Evolutionary conservation across 1,140 invertebrate genomes (phyloP).

Genomic region (Carcinoscorpius rotundicauda): DNA sequence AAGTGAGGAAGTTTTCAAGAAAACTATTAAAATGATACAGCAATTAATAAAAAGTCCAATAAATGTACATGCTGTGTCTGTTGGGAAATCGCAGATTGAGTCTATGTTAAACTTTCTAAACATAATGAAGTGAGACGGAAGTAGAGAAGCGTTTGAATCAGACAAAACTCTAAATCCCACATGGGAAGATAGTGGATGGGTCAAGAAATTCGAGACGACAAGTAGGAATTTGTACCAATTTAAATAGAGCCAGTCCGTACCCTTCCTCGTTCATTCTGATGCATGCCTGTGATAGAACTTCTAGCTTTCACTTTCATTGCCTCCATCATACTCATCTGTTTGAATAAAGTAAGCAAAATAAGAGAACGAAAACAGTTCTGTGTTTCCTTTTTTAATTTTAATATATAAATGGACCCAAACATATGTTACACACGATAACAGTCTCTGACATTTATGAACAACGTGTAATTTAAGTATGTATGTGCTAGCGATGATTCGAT

Average conservation of each 20-base stretch:
- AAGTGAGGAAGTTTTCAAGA: too few species aligned
- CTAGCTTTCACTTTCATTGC: constrained; percentile 79
- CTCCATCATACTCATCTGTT: constrained; percentile 55
- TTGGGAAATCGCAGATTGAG: background rate
- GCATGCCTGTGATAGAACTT: constrained; percentile 56
- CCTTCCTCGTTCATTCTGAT: constrained; percentile 14
- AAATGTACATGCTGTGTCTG: background rate
- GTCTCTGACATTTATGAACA: too few species aligned
- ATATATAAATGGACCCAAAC: constrained; percentile 11
- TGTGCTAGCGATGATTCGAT: too few species aligned
- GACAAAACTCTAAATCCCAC: background rate
- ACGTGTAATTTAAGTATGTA: too few species aligned
- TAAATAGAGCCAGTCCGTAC: constrained; percentile 15
- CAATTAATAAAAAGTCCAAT: too few species aligned
- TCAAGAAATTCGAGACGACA: background rate
- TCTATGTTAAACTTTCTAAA: background rate
- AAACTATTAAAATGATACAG: too few species aligned
- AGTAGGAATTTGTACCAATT: constrained; percentile 6
- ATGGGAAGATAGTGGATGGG: background rate
- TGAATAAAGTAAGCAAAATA: too few species aligned
- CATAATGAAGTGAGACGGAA: background rate
- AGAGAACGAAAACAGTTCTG: too few species aligned
- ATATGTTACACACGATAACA: too few species aligned
- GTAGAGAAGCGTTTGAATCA: background rate
- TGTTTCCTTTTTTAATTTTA: too few species aligned